These are phyloP conservation scores for Isurus oxyrinchus DNA, from an alignment of 2,113 vertebrate genomes.

Conservation along the genomic window DNA sequence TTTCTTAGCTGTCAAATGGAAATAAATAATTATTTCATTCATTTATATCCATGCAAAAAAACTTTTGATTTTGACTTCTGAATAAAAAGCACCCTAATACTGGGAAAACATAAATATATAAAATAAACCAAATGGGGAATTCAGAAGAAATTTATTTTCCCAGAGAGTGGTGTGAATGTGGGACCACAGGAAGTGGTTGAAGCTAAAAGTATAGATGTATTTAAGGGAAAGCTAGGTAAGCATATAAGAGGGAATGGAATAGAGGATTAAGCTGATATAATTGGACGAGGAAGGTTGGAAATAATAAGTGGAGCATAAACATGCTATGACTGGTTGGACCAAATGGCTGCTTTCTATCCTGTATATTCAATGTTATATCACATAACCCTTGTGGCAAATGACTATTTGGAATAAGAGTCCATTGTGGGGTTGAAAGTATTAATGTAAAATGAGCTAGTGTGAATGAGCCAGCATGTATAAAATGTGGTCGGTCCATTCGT, in stretches of 20 bases:
- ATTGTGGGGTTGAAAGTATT: background rate
- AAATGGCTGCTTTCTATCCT: background rate
- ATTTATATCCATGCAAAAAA: background rate
- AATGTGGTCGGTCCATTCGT: background rate
- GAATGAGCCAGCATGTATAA: background rate
- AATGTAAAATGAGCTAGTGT: too few relatives aligned
- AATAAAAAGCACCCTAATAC: background rate
- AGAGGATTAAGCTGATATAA: background rate
- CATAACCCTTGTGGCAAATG: background rate
- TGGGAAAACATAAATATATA: background rate
- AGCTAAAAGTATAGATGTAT: background rate
- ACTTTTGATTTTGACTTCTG: background rate
- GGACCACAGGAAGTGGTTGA: background rate
- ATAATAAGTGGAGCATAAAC: background rate
- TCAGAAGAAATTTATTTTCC: background rate
- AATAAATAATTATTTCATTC: background rate
- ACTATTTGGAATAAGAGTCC: background rate
- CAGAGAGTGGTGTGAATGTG: background rate
- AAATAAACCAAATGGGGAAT: background rate
- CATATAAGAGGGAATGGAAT: background rate
- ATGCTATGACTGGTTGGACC: background rate
- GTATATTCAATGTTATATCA: background rate
- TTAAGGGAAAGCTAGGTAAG: background rate
- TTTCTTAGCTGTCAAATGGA: constrained; percentile 72
- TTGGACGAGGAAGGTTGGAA: background rate